These are phyloP conservation scores for Eurytemora carolleeae DNA, from an alignment of 1,140 invertebrate genomes.

Conservation along the genomic window DNA sequence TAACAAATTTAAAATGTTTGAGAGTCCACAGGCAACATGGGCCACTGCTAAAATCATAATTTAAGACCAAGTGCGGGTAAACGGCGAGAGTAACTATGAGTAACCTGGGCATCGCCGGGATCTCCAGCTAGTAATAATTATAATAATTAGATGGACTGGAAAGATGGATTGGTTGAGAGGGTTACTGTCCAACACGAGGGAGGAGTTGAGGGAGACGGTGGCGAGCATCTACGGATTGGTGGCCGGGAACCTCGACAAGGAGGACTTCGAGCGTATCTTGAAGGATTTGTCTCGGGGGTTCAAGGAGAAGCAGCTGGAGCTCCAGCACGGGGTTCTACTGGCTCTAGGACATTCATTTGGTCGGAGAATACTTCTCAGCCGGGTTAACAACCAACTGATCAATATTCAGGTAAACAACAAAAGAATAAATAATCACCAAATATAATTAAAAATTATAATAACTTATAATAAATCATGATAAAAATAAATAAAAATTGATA, in stretches of 20 bases:
- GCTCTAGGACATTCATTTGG: conserved; percentile 45
- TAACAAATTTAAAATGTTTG: too few species aligned
- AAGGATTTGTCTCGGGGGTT: conserved; percentile 22
- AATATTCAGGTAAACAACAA: neutral
- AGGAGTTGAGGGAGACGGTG: conserved; percentile 46
- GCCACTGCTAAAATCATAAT: too few species aligned
- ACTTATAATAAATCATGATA: conserved; percentile 18
- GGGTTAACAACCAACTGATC: conserved; percentile 17
- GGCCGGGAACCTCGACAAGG: conserved; percentile 29
- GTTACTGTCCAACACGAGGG: conserved; percentile 44
- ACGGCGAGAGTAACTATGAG: too few species aligned
- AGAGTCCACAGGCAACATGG: too few species aligned
- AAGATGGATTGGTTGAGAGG: conserved; percentile 23
- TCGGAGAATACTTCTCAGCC: conserved; percentile 33
- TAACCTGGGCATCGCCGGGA: too few species aligned
- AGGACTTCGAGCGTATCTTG: conserved; percentile 22
- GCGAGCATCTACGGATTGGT: conserved; percentile 46
- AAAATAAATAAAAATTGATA: neutral
- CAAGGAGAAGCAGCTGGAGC: conserved; percentile 34
- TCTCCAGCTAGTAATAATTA: too few species aligned
- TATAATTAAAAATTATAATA: conserved; percentile 16
- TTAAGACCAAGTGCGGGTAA: too few species aligned
- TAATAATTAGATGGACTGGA: too few species aligned
- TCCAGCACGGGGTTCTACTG: conserved; percentile 47
- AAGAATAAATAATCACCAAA: neutral